phyloP scores from a whole-genome alignment of 2,888 invertebrate species.

The Dilophus febrilis region DNA sequence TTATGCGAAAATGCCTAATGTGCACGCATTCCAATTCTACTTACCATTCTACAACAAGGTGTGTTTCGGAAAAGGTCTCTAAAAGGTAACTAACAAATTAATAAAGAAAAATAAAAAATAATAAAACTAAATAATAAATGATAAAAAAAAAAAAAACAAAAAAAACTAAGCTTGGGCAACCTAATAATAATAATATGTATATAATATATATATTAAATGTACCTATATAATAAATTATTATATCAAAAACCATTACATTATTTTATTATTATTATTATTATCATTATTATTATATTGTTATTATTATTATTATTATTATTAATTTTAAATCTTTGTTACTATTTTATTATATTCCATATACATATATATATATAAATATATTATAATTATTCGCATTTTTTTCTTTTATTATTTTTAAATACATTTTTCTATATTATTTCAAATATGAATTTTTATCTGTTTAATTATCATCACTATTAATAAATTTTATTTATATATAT shows the following conservation, averaged over 20 bases:
- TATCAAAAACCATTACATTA: too few relatives aligned
- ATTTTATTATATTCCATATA: neutral
- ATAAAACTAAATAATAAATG: constrained; percentile 4
- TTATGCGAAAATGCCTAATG: constrained; percentile 32
- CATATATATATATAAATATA: too few relatives aligned
- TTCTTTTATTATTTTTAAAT: constrained; percentile 1
- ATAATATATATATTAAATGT: constrained; percentile 21
- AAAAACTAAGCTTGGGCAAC: constrained; percentile 30
- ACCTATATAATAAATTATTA: constrained; percentile 7
- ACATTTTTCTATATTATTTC: neutral
- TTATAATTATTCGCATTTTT: constrained; percentile 1
- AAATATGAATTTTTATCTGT: constrained; percentile 3
- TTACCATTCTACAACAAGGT: constrained; percentile 51
- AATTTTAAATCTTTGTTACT: too few relatives aligned
- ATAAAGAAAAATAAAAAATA: constrained; percentile 5
- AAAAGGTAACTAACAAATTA: constrained; percentile 63
- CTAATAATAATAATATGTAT: constrained; percentile 25
- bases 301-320: too few relatives aligned
- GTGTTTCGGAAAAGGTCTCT: constrained; percentile 94
- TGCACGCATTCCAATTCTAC: constrained; percentile 40
- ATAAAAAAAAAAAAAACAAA: constrained; percentile 11
- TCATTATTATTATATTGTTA: too few relatives aligned
- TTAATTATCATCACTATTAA: too few relatives aligned
- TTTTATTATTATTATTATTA: too few relatives aligned
- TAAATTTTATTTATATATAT: too few relatives aligned